phyloP scores from a whole-genome alignment of 2,113 vertebrate genomes.

The Sisor rabdophorus region DNA sequence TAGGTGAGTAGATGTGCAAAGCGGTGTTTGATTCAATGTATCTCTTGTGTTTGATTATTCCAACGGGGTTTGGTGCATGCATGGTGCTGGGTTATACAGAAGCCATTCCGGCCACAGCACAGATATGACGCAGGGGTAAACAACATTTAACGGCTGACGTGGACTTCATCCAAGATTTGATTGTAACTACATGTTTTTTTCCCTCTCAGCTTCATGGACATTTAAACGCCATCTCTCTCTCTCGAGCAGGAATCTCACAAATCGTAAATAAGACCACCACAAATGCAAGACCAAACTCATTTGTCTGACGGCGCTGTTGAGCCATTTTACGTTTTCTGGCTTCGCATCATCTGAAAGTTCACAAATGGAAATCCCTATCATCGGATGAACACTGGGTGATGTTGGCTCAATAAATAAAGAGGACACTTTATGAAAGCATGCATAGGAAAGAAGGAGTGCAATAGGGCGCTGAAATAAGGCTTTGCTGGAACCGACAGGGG shows the following conservation, averaged over 20 bases:
- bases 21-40: slow-evolving; percentile 68
- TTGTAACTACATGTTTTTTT: slow-evolving; percentile 27
- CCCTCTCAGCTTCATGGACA: slow-evolving; percentile 63
- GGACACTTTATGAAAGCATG: slow-evolving; percentile 33
- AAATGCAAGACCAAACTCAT: slow-evolving; percentile 75
- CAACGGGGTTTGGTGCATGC: slow-evolving; percentile 41
- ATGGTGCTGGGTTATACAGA: slow-evolving; percentile 33
- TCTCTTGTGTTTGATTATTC: slow-evolving; percentile 56
- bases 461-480: slow-evolving; percentile 7
- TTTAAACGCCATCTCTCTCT: slow-evolving; percentile 70
- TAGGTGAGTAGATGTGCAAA: slow-evolving; percentile 80
- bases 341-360: slow-evolving; percentile 40
- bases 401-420: slow-evolving; percentile 35
- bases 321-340: slow-evolving; percentile 61
- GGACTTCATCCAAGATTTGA: slow-evolving; percentile 17
- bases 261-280: slow-evolving; percentile 76
- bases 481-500: slow-evolving; percentile 28
- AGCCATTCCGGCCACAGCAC: slow-evolving; percentile 33
- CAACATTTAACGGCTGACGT: slow-evolving; percentile 19
- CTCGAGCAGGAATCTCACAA: slow-evolving; percentile 79
- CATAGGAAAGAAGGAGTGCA: slow-evolving; percentile 26
- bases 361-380: slow-evolving; percentile 62
- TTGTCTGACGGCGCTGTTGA: slow-evolving; percentile 85
- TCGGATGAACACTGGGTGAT: slow-evolving; percentile 51
- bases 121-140: slow-evolving; percentile 27